A percentile compares a stretch with the other conserved stretches of the same genome.
Evolutionary conservation across 2,113 vertebrate genomes (phyloP).

Genomic region (human (Homo sapiens)): DNA sequence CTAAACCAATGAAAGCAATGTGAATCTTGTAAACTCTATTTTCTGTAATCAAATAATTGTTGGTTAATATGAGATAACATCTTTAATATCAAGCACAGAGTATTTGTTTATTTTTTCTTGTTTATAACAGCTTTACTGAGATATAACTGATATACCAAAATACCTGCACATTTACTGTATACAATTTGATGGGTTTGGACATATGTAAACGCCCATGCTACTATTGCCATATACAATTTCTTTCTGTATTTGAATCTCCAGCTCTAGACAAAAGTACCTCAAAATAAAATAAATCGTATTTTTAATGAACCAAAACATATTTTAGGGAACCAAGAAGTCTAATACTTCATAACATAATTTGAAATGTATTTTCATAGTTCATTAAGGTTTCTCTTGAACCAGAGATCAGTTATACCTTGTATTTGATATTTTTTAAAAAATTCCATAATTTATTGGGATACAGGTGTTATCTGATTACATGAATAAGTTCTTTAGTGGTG

Average conservation of each 20-base stretch:
- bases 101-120: no score
- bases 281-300: conserved; percentile 24
- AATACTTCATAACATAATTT: not conserved
- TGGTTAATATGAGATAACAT: not conserved
- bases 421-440: no score
- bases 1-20: rapidly evolving
- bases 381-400: not conserved
- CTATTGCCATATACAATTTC: not conserved
- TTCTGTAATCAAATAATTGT: not conserved
- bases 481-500: no score
- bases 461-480: no score
- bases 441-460: no score
- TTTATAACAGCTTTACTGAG: no score
- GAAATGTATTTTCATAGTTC: not conserved
- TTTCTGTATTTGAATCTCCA: conserved; percentile 9
- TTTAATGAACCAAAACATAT: conserved; percentile 1
- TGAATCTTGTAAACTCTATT: not conserved
- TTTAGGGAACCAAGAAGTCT: not conserved
- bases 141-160: no score
- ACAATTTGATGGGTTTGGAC: no score
- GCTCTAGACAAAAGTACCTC: not conserved
- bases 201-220: no score
- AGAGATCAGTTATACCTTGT: not conserved
- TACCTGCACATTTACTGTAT: no score
- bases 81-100: no score